A percentile compares a stretch with the other conserved stretches of the same genome.
Conservation (phyloP, 2,113 vertebrate genomes). For the Scolopax mira region DNA sequence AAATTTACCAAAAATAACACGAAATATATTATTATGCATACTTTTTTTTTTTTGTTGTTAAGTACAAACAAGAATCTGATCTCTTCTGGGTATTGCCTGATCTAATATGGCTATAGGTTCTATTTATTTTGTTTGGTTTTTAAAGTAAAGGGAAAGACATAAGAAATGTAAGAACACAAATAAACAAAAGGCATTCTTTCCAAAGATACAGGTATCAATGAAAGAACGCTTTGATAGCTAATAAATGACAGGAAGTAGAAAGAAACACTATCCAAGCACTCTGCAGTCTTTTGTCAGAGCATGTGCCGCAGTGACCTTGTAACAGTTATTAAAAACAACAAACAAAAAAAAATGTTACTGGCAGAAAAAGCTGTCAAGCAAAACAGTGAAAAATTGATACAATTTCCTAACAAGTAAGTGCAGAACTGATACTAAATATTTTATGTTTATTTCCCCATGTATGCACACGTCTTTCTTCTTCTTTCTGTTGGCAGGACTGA, state of each 20-base stretch:
- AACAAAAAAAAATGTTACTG: constrained; percentile 42
- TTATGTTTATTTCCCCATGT: neutral
- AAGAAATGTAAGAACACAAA: neutral
- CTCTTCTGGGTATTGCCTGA: constrained; percentile 66
- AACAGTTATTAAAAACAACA: constrained; percentile 40
- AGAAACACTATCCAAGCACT: constrained; percentile 54
- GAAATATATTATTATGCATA: constrained; percentile 65
- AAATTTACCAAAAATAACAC: constrained; percentile 72
- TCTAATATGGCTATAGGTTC: constrained; percentile 68
- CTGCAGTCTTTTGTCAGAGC: constrained; percentile 48
- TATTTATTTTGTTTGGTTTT: constrained; percentile 46
- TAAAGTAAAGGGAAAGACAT: constrained; percentile 47
- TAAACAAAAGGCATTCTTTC: constrained; percentile 27
- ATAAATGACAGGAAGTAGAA: constrained; percentile 54
- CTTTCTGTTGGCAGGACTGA: constrained; percentile 78
- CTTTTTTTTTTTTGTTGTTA: constrained; percentile 8
- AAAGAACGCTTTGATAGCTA: constrained; percentile 60
- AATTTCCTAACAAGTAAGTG: constrained; percentile 56
- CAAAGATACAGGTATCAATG: constrained; percentile 30
- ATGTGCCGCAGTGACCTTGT: constrained; percentile 51
- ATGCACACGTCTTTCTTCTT: neutral
- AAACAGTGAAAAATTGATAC: constrained; percentile 61
- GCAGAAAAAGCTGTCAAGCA: constrained; percentile 67
- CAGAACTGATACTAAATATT: constrained; percentile 12
- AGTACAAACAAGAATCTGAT: constrained; percentile 69